Base-by-base conservation (phyloP, 2,113 vertebrate species). In the Labrus mixtus region DNA sequence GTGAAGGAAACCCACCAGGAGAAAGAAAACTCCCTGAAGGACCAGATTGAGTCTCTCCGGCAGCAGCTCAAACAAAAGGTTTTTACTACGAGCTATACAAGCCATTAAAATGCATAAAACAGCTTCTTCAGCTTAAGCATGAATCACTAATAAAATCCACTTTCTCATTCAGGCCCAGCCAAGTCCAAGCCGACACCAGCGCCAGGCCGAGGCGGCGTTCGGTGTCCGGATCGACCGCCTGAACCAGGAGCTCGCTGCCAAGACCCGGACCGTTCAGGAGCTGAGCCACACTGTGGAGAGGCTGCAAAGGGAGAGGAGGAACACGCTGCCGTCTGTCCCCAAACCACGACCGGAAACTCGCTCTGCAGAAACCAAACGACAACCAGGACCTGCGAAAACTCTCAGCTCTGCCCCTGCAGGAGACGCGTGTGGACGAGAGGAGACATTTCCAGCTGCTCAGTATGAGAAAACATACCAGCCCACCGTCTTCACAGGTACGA, bases 211-310 rank as follows among this genome's bases (percentile, higher is more conserved):
- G 53, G 94, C 89, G 20, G 94, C 94, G 1, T 90, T 92, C 22
- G 93, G 95, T 20, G 80, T 90, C 16, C 95, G 88, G 43, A 75
- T 98, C 11, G 90, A 94, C 29, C 93, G 95, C 55, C 91, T 99
- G 41, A 96, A 94, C 63, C 94, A 96, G 60, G 97, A 98, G 56
- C 89, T 98, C 19, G 75, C 91, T 3, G 69, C 88, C 3, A 99
- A 98, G 90, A 95, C 89, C 0, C 94, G 85, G 78, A 95, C 94
- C 75, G 92, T 97, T 74, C 96, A 97, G 80, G 95, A 97, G 55
- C 95, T 98, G 74, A 95, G 90, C 7, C 95, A 93, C 88, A 97
- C 96, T 0, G 94, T 98, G 43, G 96, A 98, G 64, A 93, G 94
- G 6, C 95, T 99, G 85, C 96, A 98, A 73, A 96, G 87, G 82